These are phyloP conservation scores for Thymelicus lineola DNA, from an alignment of 2,888 invertebrate species.

Conservation along the genomic window DNA sequence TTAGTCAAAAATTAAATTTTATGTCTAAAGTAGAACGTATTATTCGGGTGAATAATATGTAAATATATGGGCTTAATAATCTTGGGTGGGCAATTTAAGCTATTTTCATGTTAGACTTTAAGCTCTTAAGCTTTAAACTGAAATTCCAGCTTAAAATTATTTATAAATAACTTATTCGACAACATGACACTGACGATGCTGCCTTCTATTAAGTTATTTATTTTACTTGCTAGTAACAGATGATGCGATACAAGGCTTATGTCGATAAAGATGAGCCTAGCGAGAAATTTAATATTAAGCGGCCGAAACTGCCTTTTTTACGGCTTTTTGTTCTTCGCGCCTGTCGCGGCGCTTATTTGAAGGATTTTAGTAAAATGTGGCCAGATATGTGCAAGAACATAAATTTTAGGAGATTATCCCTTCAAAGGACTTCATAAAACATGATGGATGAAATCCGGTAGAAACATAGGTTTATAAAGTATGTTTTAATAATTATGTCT, in stretches of 20 bases:
- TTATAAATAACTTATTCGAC: no score
- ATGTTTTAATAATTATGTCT: no score
- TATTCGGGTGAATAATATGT: no score
- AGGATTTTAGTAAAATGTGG: slow-evolving; percentile 32
- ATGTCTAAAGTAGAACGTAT: no score
- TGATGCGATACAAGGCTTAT: not conserved
- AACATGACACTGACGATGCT: no score
- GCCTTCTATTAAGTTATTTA: not conserved
- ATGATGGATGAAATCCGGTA: slow-evolving; percentile 12
- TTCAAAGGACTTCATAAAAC: slow-evolving; percentile 29
- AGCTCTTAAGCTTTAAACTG: no score
- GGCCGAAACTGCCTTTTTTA: slow-evolving; percentile 25
- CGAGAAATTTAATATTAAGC: slow-evolving; percentile 24
- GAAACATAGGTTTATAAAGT: no score
- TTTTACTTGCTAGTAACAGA: not conserved
- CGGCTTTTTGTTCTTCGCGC: slow-evolving; percentile 22
- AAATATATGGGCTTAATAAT: no score
- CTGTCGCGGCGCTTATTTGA: slow-evolving; percentile 19
- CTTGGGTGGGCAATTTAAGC: no score
- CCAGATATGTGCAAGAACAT: slow-evolving; percentile 30
- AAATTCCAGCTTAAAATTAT: no score
- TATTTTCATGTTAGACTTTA: no score
- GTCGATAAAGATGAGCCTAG: slow-evolving; percentile 21
- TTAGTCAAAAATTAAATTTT: no score
- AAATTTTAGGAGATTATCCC: slow-evolving; percentile 31